A percentile compares a stretch with the other conserved stretches of the same genome.
phyloP scores from a whole-genome alignment of 1,140 invertebrate genomes.

The Drosophila ogumai region DNA sequence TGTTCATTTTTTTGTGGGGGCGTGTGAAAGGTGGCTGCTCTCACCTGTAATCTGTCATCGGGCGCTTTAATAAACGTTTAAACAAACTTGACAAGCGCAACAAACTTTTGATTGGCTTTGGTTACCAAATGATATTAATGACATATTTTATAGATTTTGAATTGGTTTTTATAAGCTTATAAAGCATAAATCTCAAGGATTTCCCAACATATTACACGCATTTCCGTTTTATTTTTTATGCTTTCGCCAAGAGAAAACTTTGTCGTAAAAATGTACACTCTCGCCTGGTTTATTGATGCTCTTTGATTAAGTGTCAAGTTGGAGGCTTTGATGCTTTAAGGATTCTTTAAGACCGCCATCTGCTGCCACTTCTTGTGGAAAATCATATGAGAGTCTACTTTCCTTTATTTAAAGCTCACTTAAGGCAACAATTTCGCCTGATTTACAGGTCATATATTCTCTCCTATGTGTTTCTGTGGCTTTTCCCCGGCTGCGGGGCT shows the following conservation, averaged over 20 bases:
- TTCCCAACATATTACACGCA: conserved; percentile 42
- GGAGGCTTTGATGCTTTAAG: conserved; percentile 11
- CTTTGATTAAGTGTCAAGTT: conserved; percentile 52
- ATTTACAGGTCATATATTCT: conserved; percentile 48
- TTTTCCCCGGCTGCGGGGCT: conserved; percentile 4
- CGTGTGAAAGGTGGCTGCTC: conserved; percentile 11
- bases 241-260: conserved; percentile 14
- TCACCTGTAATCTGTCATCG: conserved; percentile 73
- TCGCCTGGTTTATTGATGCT: conserved; percentile 47
- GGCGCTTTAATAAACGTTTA: conserved; percentile 71
- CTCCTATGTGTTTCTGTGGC: conserved; percentile 36
- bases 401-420: conserved; percentile 52
- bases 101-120: conserved; percentile 47
- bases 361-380: conserved; percentile 14
- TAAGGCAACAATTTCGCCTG: conserved; percentile 52
- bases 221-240: conserved; percentile 44
- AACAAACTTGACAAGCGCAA: conserved; percentile 6
- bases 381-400: conserved; percentile 28
- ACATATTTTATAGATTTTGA: conserved; percentile 36
- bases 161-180: not conserved
- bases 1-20: not conserved
- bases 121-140: conserved; percentile 24
- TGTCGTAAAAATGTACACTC: conserved; percentile 45
- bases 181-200: not conserved
- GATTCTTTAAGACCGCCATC: conserved; percentile 12